A percentile compares a stretch with the other conserved stretches of the same genome.
phyloP scores from a whole-genome alignment of 2,888 invertebrate genomes.

The Polydrusus cervinus region DNA sequence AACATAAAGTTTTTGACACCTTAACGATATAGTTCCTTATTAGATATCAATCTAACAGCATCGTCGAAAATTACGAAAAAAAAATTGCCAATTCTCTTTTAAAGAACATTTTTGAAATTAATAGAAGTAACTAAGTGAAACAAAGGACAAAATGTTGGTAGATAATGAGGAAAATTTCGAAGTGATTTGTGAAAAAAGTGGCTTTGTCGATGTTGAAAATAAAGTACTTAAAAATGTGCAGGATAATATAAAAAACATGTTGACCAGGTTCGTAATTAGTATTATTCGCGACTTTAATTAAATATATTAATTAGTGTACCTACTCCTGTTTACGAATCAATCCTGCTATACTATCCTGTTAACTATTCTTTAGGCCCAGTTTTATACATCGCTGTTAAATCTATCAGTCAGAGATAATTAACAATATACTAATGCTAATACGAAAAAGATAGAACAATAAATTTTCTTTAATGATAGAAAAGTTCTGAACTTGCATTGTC shows the following conservation, averaged over 20 bases:
- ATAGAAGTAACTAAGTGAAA: not conserved
- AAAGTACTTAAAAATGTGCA: slow-evolving; percentile 40
- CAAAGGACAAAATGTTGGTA: slow-evolving; percentile 4
- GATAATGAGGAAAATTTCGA: slow-evolving; percentile 23
- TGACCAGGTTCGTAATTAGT: slow-evolving; percentile 30
- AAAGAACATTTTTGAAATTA: not conserved
- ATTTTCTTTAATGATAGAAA: too few species aligned
- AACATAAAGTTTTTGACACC: not conserved
- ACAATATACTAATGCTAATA: too few species aligned
- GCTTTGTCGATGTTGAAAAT: slow-evolving; percentile 13
- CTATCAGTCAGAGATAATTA: too few species aligned
- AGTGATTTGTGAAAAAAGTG: slow-evolving; percentile 28
- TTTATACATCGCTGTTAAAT: too few species aligned
- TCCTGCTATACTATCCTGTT: too few species aligned
- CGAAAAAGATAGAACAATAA: too few species aligned
- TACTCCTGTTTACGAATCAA: too few species aligned
- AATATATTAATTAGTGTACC: too few species aligned
- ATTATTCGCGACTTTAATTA: not conserved
- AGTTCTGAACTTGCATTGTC: too few species aligned
- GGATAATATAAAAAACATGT: slow-evolving; percentile 39
- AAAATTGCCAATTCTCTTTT: too few species aligned
- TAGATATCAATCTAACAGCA: not conserved
- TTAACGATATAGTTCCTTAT: not conserved
- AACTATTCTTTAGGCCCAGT: too few species aligned
- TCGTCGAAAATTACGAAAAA: not conserved